A percentile compares a stretch with the other conserved stretches of the same genome.
phyloP scores from a whole-genome alignment of 2,888 invertebrate species.

The Kryphioiulus occultus region DNA sequence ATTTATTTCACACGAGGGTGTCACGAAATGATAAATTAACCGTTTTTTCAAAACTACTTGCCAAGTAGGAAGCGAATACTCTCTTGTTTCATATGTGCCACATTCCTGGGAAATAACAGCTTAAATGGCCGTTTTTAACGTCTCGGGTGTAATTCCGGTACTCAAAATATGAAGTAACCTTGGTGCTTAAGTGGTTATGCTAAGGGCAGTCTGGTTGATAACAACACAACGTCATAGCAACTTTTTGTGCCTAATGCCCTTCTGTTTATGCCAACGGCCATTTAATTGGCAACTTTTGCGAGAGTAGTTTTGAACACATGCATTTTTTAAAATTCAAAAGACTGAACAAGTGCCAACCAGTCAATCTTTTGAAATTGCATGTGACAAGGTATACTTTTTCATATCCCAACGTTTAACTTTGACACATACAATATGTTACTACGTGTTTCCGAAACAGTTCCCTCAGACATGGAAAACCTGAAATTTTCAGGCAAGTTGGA shows the following conservation, averaged over 20 bases:
- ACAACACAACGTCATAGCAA: not conserved
- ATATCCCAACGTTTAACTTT: too few relatives aligned
- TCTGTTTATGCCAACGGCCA: not conserved
- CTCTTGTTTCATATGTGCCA: not conserved
- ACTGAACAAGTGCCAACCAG: too few relatives aligned
- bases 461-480: too few relatives aligned
- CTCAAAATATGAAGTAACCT: not conserved
- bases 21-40: not conserved
- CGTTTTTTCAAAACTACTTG: not conserved
- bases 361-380: too few relatives aligned
- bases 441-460: too few relatives aligned
- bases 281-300: not conserved
- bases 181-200: not conserved
- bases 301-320: too few relatives aligned
- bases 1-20: slow-evolving; percentile 22
- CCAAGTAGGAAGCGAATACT: not conserved
- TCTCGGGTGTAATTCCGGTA: not conserved
- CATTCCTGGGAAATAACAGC: not conserved
- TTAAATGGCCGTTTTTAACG: not conserved
- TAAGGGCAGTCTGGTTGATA: not conserved
- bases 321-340: too few relatives aligned
- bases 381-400: too few relatives aligned
- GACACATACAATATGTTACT: too few relatives aligned
- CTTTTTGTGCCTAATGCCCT: not conserved
- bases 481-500: too few relatives aligned